Evolutionary conservation across 2,797 vertebrate genomes (phyloP), one percentile per base, ranked within the genome.

Genomic region (Diplodus sargus): DNA sequence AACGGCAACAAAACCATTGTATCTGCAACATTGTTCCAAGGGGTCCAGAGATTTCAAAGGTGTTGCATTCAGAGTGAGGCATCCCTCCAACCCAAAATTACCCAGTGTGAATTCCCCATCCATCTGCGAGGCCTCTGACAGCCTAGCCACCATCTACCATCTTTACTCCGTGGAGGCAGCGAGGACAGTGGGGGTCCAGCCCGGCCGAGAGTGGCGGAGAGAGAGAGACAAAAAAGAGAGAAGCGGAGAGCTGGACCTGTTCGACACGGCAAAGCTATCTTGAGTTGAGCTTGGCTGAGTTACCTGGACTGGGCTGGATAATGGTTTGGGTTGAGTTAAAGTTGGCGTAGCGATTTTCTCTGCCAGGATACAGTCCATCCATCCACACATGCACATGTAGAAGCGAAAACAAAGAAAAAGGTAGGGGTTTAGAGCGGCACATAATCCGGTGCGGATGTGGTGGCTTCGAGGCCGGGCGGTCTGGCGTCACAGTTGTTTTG

Each of bases 1-100:
- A 83, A 78, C 81, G 30, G 82, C 83, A 88, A 86, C 87, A 89
- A 87, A 85, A 90, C 80, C 92, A 93, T 90, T 85, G 90, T 91
- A 91, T 88, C 91, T 89, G 90, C 90, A 91, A 93, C 92, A 90
- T 95, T 93, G 92, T 92, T 93, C 83, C 34, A 74, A 86, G 71
- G 76, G 90, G 85, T 91, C 86, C 90, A 87, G 84, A 92, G 90
- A 92, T 90, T 88, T 91, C 60, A 66, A 83, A 90, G 79, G 85
- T 86, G 90, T 91, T 90, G 83, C 85, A 72, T 90, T 89, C 70
- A 83, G 86, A 88, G 81, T 58, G 83, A 88, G 80, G 74, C 82
- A 83, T 90, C 86, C 86, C 82, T 85, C 84, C 86, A 83, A 79
- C 74, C 84, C 76, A 81, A 87, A 87, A 89, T 76, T 77, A 83